Evolutionary conservation across 2,113 vertebrate genomes (phyloP).

Genomic region (Grallaria varia): DNA sequence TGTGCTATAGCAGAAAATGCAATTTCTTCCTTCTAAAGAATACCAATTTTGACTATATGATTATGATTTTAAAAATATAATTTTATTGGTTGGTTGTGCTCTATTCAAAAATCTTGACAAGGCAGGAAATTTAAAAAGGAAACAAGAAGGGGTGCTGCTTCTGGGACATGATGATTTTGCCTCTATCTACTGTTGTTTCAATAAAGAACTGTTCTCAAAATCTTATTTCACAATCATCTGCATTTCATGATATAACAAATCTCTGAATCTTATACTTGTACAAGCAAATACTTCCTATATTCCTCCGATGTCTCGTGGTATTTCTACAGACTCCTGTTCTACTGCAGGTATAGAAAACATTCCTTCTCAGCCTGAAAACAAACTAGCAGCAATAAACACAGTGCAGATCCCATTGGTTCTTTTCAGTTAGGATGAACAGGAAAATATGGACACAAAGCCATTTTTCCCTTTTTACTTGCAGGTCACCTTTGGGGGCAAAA

Average conservation of each 20-base stretch:
- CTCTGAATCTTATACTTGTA: not conserved
- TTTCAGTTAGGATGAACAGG: not conserved
- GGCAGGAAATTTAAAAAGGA: not conserved
- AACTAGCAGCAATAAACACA: not conserved
- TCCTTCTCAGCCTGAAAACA: not conserved
- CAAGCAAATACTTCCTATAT: not conserved
- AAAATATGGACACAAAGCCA: not conserved
- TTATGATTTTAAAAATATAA: not conserved
- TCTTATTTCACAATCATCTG: not conserved
- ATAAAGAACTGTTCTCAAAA: not conserved
- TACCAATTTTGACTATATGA: not conserved
- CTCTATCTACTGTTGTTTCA: not conserved
- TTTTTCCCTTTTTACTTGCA: not conserved
- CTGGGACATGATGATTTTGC: not conserved
- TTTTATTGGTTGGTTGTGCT: not conserved
- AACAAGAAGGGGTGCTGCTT: not conserved
- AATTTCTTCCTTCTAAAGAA: not conserved
- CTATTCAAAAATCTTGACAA: not conserved
- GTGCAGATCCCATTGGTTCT: not conserved
- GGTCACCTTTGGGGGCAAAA: not conserved
- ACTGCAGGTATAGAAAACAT: not conserved
- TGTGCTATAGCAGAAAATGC: not conserved
- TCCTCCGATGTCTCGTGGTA: not conserved
- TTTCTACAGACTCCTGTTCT: not conserved
- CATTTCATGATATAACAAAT: not conserved